Conservation (phyloP, 2,113 vertebrate genomes). For the Spilogale gracilis region DNA sequence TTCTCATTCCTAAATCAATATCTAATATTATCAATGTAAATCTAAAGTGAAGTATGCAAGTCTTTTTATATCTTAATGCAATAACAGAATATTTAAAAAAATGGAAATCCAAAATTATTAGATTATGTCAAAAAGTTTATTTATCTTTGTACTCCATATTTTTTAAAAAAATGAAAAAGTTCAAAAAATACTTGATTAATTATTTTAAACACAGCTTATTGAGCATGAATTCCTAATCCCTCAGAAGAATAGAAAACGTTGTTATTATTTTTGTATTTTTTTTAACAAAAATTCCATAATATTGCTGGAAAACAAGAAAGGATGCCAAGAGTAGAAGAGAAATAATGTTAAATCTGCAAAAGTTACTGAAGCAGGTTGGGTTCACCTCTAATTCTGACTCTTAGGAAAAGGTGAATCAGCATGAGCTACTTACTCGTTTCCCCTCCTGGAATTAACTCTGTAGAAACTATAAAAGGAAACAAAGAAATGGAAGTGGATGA, state of each 20-base stretch:
- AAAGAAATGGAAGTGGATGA: rapidly evolving
- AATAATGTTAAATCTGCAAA: not conserved
- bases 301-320: not conserved
- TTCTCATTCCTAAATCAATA: not conserved
- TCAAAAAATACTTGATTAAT: not conserved
- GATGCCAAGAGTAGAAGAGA: not conserved
- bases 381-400: not conserved
- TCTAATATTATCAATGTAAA: not conserved
- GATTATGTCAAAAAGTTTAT: not conserved
- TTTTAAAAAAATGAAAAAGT: not conserved
- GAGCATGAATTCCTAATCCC: not conserved
- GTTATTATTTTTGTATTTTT: not conserved
- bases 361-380: not conserved
- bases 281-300: not conserved
- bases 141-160: not conserved
- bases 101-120: not conserved
- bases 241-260: not conserved
- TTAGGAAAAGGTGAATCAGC: not conserved
- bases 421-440: not conserved
- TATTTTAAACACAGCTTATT: not conserved
- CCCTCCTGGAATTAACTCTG: not conserved
- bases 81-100: not conserved
- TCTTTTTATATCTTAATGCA: not conserved
- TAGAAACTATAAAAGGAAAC: not conserved
- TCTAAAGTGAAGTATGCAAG: not conserved